phyloP scores from a whole-genome alignment of 2,113 vertebrate genomes.

The Triplophysa siluroides region DNA sequence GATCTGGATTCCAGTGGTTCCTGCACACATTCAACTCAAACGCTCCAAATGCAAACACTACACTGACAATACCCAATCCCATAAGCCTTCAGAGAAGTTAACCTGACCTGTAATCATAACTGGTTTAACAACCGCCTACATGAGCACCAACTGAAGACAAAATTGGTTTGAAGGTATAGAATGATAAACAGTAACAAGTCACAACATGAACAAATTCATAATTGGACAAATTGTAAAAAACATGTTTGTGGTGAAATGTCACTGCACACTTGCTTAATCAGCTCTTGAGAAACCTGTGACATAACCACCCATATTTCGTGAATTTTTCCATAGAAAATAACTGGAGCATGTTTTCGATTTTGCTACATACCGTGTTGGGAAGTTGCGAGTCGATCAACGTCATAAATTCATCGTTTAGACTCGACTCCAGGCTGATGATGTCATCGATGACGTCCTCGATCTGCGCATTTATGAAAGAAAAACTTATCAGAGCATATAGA shows the following conservation, averaged over 20 bases:
- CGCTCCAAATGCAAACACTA: conserved; percentile 42
- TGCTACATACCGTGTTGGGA: conserved; percentile 77
- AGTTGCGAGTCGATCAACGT: conserved; percentile 79
- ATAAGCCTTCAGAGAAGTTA: background rate
- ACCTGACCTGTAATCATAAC: conserved; percentile 18
- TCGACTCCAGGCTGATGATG: conserved; percentile 90
- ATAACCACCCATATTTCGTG: background rate
- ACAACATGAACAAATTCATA: background rate
- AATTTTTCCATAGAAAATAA: no score
- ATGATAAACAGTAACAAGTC: conserved; percentile 9
- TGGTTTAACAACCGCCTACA: conserved; percentile 18
- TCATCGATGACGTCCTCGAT: conserved; percentile 87
- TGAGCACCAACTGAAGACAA: background rate
- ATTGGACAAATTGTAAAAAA: background rate
- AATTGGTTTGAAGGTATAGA: no score
- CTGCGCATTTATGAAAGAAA: conserved; percentile 59
- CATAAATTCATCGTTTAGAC: conserved; percentile 84
- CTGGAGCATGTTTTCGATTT: background rate
- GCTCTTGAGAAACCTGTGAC: background rate
- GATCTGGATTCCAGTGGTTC: conserved; percentile 48
- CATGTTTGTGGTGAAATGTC: background rate
- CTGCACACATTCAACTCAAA: conserved; percentile 44
- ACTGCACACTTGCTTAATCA: background rate
- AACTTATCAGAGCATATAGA: background rate
- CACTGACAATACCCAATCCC: background rate